Conservation (phyloP, 2,797 vertebrate genomes). For the Sebastes nivosus region DNA sequence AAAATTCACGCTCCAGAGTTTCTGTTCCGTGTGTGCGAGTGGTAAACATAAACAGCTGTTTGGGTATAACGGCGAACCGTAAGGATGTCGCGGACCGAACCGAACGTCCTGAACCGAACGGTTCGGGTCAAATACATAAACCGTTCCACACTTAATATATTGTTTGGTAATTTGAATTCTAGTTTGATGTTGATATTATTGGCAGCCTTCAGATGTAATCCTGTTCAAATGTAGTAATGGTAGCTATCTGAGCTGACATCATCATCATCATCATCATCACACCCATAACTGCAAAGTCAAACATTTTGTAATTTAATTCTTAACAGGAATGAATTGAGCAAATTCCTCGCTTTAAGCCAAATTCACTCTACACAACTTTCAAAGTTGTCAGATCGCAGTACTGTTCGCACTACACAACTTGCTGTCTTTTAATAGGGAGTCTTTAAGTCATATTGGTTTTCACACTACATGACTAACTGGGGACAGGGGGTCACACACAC, state of each 20-base stretch:
- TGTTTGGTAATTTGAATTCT: not conserved
- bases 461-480: not conserved
- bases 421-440: too few relatives aligned
- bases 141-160: too few relatives aligned
- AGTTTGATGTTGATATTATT: constrained; percentile 14
- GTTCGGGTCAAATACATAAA: too few relatives aligned
- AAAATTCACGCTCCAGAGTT: too few relatives aligned
- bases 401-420: not conserved
- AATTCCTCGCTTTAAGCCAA: not conserved
- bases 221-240: constrained; percentile 5
- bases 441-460: not conserved
- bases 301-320: not conserved
- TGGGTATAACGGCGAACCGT: too few relatives aligned
- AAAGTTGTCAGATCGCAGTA: not conserved
- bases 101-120: too few relatives aligned
- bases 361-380: not conserved
- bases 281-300: constrained; percentile 10
- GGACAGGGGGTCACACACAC: not conserved
- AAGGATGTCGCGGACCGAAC: too few relatives aligned
- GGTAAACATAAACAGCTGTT: too few relatives aligned
- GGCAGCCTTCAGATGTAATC: not conserved
- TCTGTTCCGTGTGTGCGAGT: too few relatives aligned
- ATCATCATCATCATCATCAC: not conserved
- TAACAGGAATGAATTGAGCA: not conserved
- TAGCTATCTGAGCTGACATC: constrained; percentile 2